These are phyloP conservation scores for Triplophysa tibetana DNA, from an alignment of 2,113 vertebrate genomes.

Conservation along the genomic window DNA sequence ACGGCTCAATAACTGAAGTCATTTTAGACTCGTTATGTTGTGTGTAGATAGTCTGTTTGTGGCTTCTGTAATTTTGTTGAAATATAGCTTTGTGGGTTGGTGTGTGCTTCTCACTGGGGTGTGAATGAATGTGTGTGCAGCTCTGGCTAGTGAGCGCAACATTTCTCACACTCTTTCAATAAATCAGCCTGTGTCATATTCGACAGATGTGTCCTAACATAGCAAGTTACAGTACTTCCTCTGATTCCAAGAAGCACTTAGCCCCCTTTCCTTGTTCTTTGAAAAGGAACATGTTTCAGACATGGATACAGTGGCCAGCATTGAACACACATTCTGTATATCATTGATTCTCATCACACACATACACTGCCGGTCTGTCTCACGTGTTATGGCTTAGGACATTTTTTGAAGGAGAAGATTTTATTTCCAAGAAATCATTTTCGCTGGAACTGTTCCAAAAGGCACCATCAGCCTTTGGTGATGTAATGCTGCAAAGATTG, in stretches of 20 bases:
- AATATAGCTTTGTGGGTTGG: not conserved
- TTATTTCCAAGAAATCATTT: too few species aligned
- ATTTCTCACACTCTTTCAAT: conserved; percentile 62
- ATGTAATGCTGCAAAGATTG: too few species aligned
- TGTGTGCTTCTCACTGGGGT: not conserved
- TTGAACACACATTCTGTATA: not conserved
- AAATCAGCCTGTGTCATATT: conserved; percentile 63
- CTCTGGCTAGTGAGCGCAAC: conserved; percentile 55
- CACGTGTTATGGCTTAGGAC: not conserved
- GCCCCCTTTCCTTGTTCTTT: conserved; percentile 42
- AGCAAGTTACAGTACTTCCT: conserved; percentile 50
- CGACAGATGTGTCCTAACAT: conserved; percentile 68
- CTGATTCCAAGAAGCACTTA: conserved; percentile 62
- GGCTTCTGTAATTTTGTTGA: not conserved
- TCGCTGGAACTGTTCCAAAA: too few species aligned
- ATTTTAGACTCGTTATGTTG: conserved; percentile 21
- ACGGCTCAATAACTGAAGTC: not conserved
- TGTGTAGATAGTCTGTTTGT: not conserved
- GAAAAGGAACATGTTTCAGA: conserved; percentile 14
- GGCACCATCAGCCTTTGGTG: too few species aligned
- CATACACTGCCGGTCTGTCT: not conserved
- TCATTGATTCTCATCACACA: not conserved
- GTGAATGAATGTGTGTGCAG: conserved; percentile 17
- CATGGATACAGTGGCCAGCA: not conserved
- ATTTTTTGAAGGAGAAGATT: not conserved